These are phyloP conservation scores for Podocnemis expansa DNA, from an alignment of 2,113 vertebrate genomes.

Conservation along the genomic window DNA sequence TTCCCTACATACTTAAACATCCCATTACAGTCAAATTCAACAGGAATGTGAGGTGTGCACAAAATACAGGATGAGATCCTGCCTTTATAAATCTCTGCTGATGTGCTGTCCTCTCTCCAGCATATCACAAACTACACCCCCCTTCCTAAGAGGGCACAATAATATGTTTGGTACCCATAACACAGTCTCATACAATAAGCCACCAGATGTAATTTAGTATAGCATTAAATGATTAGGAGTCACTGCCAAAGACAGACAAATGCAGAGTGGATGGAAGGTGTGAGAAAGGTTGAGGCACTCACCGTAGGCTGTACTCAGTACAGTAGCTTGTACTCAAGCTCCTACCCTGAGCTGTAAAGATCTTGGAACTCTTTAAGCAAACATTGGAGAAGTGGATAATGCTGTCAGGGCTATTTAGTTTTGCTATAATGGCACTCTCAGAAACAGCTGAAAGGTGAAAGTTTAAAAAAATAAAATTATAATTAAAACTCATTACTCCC, in stretches of 20 bases:
- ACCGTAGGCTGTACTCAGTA: neutral
- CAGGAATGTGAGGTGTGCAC: neutral
- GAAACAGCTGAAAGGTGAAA: neutral
- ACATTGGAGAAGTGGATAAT: neutral
- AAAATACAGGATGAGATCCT: neutral
- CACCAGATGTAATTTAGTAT: neutral
- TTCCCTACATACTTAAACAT: neutral
- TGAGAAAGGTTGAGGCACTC: neutral
- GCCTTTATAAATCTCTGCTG: neutral
- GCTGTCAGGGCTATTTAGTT: neutral
- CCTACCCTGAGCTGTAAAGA: neutral
- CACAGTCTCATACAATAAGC: neutral
- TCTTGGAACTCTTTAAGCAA: neutral
- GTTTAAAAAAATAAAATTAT: neutral
- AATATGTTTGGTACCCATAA: fast-evolving
- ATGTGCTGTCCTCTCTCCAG: neutral
- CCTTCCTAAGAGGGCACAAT: too few species aligned
- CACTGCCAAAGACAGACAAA: neutral
- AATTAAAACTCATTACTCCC: neutral
- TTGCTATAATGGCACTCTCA: neutral
- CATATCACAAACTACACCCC: neutral
- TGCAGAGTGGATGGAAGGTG: neutral
- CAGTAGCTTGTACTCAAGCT: neutral
- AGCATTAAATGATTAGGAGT: neutral
- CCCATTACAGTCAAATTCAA: neutral